Conservation (phyloP, 2,888 invertebrate genomes). For the Glyphotaelius pellucidus region DNA sequence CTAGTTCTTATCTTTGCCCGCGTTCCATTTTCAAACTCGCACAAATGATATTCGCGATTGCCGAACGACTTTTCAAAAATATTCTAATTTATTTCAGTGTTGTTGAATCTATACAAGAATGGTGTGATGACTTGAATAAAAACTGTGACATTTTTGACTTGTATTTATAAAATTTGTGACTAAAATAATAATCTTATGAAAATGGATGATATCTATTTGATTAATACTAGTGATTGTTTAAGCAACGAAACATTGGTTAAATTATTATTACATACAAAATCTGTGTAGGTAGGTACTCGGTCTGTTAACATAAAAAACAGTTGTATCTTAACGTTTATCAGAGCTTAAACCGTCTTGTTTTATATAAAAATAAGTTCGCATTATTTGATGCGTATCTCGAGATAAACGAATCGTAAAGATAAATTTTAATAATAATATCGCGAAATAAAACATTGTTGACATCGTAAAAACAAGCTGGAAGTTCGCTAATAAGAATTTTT, state of each 20-base stretch:
- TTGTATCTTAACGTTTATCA: not conserved
- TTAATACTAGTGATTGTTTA: not conserved
- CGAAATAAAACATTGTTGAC: not conserved
- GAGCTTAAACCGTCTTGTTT: not conserved
- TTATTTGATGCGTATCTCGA: not conserved
- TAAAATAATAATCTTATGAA: not conserved
- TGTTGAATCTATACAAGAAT: not conserved
- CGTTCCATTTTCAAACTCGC: conserved; percentile 10
- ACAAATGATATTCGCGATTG: not conserved
- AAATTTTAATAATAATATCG: not conserved
- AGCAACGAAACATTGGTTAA: not conserved
- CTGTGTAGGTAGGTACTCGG: not conserved
- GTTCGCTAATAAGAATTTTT: too few relatives aligned
- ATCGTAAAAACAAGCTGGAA: too few relatives aligned
- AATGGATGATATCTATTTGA: not conserved
- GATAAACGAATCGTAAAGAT: not conserved
- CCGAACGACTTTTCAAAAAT: not conserved
- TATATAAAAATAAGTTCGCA: not conserved
- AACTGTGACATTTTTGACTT: conserved; percentile 7
- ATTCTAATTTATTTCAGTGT: not conserved
- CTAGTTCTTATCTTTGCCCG: not conserved
- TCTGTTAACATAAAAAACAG: not conserved
- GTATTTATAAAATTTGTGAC: conserved; percentile 1
- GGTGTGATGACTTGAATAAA: conserved; percentile 2
- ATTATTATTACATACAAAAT: too few relatives aligned